Conservation (phyloP, 2,113 vertebrate species). For the Sinocyclocheilus grahami region DNA sequence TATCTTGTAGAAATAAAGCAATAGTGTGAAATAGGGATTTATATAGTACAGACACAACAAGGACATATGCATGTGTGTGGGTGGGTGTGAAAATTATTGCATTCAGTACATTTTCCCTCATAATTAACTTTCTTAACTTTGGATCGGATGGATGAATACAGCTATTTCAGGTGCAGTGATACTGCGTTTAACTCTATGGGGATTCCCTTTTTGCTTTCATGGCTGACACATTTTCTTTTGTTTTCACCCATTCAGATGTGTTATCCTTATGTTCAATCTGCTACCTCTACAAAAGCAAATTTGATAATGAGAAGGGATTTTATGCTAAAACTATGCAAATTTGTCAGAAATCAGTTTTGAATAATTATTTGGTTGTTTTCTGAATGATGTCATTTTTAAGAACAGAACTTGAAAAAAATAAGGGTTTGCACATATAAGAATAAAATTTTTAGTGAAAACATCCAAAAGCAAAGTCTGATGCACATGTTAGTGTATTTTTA, state of each 20-base stretch:
- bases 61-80: background rate
- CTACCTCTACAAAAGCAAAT: constrained; percentile 45
- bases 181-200: constrained; percentile 1
- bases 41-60: background rate
- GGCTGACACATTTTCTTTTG: constrained; percentile 20
- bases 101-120: background rate
- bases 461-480: background rate
- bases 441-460: background rate
- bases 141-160: background rate
- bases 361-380: background rate
- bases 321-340: constrained; percentile 32
- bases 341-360: constrained; percentile 12
- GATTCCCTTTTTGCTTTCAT: background rate
- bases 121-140: background rate
- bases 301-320: constrained; percentile 47
- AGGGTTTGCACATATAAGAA: background rate
- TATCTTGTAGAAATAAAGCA: background rate
- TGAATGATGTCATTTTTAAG: background rate
- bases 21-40: background rate
- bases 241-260: constrained; percentile 35
- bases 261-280: constrained; percentile 38
- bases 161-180: background rate
- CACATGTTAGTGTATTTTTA: background rate
- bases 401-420: too few relatives aligned
- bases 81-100: background rate